A percentile compares a stretch with the other conserved stretches of the same genome.
Conservation (phyloP, 2,797 vertebrate species). For the Phrynocephalus vlangalii region DNA sequence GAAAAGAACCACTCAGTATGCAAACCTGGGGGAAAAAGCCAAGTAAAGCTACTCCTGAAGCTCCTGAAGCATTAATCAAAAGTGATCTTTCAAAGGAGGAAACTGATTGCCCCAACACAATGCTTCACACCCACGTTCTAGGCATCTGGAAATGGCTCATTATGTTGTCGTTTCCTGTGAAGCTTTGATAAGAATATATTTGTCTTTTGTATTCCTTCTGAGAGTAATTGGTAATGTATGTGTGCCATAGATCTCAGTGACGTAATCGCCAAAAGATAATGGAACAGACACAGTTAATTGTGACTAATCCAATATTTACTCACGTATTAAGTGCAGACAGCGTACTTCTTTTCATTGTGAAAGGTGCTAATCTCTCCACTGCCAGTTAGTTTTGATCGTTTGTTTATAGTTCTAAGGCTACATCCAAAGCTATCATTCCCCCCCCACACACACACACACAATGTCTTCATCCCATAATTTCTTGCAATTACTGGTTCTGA, state of each 20-base stretch:
- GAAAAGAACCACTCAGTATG: background rate
- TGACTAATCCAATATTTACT: background rate
- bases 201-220: background rate
- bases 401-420: background rate
- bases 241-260: background rate
- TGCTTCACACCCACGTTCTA: background rate
- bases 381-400: background rate
- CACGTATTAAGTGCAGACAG: background rate
- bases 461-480: background rate
- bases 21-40: background rate
- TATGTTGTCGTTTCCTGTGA: background rate
- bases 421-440: background rate
- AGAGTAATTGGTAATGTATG: background rate
- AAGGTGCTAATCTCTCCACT: background rate
- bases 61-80: background rate
- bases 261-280: background rate
- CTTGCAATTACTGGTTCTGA: background rate
- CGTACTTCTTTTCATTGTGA: background rate
- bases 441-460: no score
- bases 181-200: background rate
- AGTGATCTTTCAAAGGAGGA: background rate
- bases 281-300: background rate
- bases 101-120: background rate
- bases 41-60: background rate
- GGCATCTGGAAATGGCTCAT: background rate